These are phyloP conservation scores for Bimastos eiseni DNA, from an alignment of 2,888 invertebrate species.

Conservation along the genomic window DNA sequence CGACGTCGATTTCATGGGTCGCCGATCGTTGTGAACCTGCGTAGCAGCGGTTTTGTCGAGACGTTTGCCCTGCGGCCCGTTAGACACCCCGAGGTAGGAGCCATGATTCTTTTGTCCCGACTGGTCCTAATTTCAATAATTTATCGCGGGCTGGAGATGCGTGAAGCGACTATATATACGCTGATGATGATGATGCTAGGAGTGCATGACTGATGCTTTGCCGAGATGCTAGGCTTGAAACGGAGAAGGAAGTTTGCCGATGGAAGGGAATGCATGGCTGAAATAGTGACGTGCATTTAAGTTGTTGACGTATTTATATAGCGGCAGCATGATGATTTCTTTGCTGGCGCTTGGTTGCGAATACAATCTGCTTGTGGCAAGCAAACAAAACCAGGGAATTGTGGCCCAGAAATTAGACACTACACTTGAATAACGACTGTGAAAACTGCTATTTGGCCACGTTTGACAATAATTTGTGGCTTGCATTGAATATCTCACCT, in stretches of 20 bases:
- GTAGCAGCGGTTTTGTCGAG: neutral
- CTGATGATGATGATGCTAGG: constrained; percentile 3
- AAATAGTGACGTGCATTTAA: neutral
- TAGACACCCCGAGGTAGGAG: neutral
- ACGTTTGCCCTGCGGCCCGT: neutral
- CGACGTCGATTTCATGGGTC: constrained; percentile 17
- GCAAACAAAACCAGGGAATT: too few species aligned
- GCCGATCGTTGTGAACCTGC: neutral
- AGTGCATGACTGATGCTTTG: neutral
- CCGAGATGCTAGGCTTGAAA: neutral
- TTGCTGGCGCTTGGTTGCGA: neutral
- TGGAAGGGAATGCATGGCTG: neutral
- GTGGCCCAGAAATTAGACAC: neutral
- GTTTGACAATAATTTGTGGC: neutral
- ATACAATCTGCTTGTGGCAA: neutral
- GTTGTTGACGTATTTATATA: neutral
- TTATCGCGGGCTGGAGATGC: constrained; percentile 13
- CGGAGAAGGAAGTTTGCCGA: neutral
- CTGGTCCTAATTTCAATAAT: constrained; percentile 23
- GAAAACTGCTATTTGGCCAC: neutral
- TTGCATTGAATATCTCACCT: neutral
- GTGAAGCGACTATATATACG: constrained; percentile 8
- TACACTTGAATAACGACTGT: neutral
- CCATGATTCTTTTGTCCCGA: constrained; percentile 14
- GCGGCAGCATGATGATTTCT: neutral